Evolutionary conservation across 2,797 vertebrate genomes (phyloP).

Genomic region (Sebastes melanostomus): DNA sequence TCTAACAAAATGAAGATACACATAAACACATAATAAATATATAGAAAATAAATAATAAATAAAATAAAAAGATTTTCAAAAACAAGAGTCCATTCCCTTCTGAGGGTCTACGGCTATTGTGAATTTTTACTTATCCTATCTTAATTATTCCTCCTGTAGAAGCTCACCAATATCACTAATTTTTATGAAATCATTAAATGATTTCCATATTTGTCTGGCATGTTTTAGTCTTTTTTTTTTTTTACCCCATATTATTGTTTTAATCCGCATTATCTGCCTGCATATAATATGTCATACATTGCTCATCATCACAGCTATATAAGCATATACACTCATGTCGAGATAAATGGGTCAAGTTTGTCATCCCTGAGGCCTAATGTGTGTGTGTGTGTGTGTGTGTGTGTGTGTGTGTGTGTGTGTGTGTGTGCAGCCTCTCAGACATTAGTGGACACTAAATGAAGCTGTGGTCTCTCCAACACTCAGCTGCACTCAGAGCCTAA

Average conservation of each 20-base stretch:
- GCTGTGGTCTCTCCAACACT: constrained; percentile 5
- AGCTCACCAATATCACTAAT: too few species aligned
- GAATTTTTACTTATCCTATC: background rate
- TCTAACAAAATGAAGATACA: too few species aligned
- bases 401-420: background rate
- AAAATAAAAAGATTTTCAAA: too few species aligned
- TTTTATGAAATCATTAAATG: too few species aligned
- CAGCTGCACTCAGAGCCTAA: background rate
- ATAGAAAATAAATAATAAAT: too few species aligned
- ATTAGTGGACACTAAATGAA: constrained; percentile 29
- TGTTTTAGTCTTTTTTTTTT: too few species aligned
- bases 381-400: background rate
- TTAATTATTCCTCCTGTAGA: background rate
- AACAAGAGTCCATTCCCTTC: too few species aligned
- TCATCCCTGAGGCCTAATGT: constrained; percentile 18
- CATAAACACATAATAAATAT: too few species aligned
- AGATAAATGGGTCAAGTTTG: constrained; percentile 71
- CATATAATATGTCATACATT: background rate
- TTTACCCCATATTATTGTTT: background rate
- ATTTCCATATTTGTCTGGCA: too few species aligned
- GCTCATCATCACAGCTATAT: background rate
- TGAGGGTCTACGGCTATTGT: too few species aligned
- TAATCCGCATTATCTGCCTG: background rate
- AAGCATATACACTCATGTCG: constrained; percentile 13
- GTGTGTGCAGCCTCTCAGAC: constrained; percentile 4